Evolutionary conservation across 1,140 invertebrate species (phyloP).

Genomic region (Drosophila micromelanica): DNA sequence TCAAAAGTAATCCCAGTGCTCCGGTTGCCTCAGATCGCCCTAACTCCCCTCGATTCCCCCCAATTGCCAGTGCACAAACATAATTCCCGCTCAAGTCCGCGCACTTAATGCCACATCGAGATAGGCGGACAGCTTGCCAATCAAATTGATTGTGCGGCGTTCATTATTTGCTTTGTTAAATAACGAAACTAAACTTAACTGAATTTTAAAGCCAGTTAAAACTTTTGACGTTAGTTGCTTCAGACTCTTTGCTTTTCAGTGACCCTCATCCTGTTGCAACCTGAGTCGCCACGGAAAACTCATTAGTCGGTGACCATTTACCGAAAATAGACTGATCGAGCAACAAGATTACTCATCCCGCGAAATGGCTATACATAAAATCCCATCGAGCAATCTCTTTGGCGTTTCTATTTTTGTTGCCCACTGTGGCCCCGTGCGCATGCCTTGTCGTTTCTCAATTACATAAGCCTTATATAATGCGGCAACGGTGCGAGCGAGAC

Average conservation of each 20-base stretch:
- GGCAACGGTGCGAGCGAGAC: constrained; percentile 48
- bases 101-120: constrained; percentile 55
- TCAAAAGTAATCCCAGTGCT: constrained; percentile 42
- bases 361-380: constrained; percentile 30
- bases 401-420: constrained; percentile 57
- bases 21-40: background rate
- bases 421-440: constrained; percentile 71
- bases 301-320: constrained; percentile 29
- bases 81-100: constrained; percentile 58
- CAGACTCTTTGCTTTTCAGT: background rate
- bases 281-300: constrained; percentile 41
- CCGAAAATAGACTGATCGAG: constrained; percentile 57
- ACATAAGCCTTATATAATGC: constrained; percentile 78
- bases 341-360: constrained; percentile 55
- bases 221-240: background rate
- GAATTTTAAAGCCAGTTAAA: constrained; percentile 14
- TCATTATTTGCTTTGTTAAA: constrained; percentile 33
- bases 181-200: constrained; percentile 23
- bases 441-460: constrained; percentile 61
- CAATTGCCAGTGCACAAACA: constrained; percentile 18
- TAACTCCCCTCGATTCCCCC: no score
- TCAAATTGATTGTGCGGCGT: constrained; percentile 68
- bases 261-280: constrained; percentile 55
- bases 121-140: constrained; percentile 74
- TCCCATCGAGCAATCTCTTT: constrained; percentile 26